Base-by-base conservation (phyloP, 2,113 vertebrate genomes). In the Sterna hirundo region DNA sequence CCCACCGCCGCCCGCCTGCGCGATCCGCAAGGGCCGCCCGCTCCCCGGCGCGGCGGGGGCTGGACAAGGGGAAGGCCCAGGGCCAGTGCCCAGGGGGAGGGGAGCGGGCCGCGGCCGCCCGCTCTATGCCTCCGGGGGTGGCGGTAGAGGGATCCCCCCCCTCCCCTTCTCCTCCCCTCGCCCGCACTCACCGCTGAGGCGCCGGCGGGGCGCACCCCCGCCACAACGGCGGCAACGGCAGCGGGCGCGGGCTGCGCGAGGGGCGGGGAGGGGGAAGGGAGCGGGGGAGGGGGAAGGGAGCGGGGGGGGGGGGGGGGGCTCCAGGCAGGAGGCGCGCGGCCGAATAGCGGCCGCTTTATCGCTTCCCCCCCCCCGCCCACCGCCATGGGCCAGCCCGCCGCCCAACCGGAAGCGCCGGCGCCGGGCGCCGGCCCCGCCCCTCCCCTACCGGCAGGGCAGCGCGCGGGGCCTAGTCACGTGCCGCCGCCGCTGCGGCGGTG, bases 1-100 rank as follows among this genome's bases (percentile, higher is more conserved):
- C 44, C 76, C 17, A 29, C 17, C 36, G 34, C 57, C 34, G 42
- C 74, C 80, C 32, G 68, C 47, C 68, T 9, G n/a, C 44, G 72
- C 21, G 32, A 54, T 30, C 15, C 58, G 15, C 22, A 12, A 8
- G 40, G 51, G 49, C 68, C 68, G 13, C 77, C 44, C 36, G 57
- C 42, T 72, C 49, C 30, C 40, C 65, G 66, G 30, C 61, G 61
- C 87, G 51, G 64, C 69, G 81, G 70, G 70, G 92, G 83, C 71
- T 49, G 88, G 83, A 52, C 92, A 54, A 86, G 83, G 88, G 93
- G 93, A 94, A 94, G 93, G 93, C 93, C 83, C 88, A 78, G 93
- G 93, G 88, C 77, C 92, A 34, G 38, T 49, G 88, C 83, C 83
- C 88, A 77, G 38, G 51, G 69, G 69, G 86, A 81, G 75, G 61